Percentiles rank a stretch among this genome's conserved stretches.
Evolutionary conservation across 2,113 vertebrate genomes (phyloP).

Genomic region (Stercorarius parasiticus): DNA sequence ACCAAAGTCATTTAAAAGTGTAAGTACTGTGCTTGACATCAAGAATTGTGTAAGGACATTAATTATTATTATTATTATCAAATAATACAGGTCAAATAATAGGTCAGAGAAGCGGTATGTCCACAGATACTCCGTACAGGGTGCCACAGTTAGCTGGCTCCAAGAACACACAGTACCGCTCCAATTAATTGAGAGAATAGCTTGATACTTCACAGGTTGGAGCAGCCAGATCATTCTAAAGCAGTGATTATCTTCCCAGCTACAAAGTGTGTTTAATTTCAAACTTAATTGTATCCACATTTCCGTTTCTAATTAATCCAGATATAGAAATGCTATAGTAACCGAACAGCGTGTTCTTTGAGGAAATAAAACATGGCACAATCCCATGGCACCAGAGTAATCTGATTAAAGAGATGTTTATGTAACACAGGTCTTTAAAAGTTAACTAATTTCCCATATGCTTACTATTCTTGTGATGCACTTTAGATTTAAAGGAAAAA

Average conservation of each 20-base stretch:
- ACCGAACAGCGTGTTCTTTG: conserved; percentile 66
- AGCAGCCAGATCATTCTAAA: conserved; percentile 66
- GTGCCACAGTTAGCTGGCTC: background rate
- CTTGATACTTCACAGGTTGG: conserved; percentile 53
- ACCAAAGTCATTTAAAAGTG: background rate
- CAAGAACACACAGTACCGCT: conserved; percentile 52
- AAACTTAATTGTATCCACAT: conserved; percentile 71
- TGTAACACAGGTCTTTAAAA: conserved; percentile 37
- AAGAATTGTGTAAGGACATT: background rate
- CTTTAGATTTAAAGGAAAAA: conserved; percentile 17
- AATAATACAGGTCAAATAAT: conserved; percentile 12
- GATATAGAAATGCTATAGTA: conserved; percentile 74
- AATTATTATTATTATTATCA: background rate
- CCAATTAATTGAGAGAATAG: conserved; percentile 57
- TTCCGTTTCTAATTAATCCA: conserved; percentile 79
- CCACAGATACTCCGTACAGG: background rate
- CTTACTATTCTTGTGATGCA: conserved; percentile 2
- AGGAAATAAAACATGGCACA: conserved; percentile 53
- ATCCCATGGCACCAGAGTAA: conserved; percentile 32
- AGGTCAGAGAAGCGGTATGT: background rate
- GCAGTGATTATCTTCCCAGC: conserved; percentile 70
- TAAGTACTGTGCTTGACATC: background rate
- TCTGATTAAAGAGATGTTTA: conserved; percentile 56
- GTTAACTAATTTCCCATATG: conserved; percentile 38
- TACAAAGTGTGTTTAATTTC: conserved; percentile 74